These are phyloP conservation scores for Piprites chloris DNA, from an alignment of 2,113 vertebrate species.

Conservation along the genomic window DNA sequence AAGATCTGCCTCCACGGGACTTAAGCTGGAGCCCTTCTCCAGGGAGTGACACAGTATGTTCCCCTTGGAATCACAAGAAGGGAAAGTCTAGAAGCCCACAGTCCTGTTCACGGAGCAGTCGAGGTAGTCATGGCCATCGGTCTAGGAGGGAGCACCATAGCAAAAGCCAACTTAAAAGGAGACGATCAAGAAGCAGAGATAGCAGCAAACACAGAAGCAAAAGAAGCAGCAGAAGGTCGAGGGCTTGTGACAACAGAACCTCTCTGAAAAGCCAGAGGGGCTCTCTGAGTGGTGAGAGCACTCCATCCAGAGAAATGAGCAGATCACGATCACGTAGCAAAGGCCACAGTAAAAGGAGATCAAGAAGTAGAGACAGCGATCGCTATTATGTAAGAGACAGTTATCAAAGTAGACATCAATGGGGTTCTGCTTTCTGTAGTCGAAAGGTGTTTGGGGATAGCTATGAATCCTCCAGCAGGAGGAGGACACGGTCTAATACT, in stretches of 20 bases:
- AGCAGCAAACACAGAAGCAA: conserved; percentile 64
- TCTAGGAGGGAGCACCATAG: conserved; percentile 62
- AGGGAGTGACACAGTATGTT: conserved; percentile 52
- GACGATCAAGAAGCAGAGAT: conserved; percentile 74
- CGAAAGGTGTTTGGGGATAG: conserved; percentile 67
- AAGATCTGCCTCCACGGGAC: background rate
- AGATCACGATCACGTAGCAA: conserved; percentile 75
- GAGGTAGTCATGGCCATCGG: conserved; percentile 38
- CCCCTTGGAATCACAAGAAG: conserved; percentile 48
- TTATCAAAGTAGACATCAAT: conserved; percentile 69
- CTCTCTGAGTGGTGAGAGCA: conserved; percentile 72
- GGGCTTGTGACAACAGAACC: conserved; percentile 65
- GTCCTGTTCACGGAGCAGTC: conserved; percentile 52
- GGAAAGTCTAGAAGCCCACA: conserved; percentile 67
- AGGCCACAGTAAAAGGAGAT: conserved; percentile 68
- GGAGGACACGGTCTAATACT: conserved; percentile 56
- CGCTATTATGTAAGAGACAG: conserved; percentile 67
- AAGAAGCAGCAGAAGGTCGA: conserved; percentile 69
- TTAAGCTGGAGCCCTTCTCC: conserved; percentile 38
- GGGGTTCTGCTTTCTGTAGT: conserved; percentile 78
- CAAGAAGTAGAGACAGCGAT: conserved; percentile 73
- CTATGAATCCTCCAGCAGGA: conserved; percentile 71
- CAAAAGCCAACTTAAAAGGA: conserved; percentile 61
- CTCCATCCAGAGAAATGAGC: conserved; percentile 62
- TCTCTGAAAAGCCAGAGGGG: conserved; percentile 72